A percentile compares a stretch with the other conserved stretches of the same genome.
These are phyloP conservation scores for Lasioglossum lativentre DNA, from an alignment of 2,888 invertebrate species.

Conservation along the genomic window DNA sequence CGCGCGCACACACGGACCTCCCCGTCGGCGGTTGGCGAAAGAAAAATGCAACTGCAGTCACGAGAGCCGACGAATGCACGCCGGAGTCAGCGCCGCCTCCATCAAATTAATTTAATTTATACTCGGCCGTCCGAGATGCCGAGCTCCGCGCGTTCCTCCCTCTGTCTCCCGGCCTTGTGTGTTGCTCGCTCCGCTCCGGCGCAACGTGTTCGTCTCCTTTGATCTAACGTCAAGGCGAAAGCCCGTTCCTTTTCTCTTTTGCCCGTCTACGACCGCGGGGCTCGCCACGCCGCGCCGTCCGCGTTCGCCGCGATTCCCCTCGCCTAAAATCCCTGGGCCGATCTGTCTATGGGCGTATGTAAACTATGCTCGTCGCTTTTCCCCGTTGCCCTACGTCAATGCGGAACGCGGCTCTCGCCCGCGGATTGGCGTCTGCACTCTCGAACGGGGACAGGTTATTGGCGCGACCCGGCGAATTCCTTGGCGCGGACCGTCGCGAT, in stretches of 20 bases:
- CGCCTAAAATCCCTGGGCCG: constrained; percentile 25
- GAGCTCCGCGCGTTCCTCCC: constrained; percentile 46
- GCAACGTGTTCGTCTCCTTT: constrained; percentile 36
- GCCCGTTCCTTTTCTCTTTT: constrained; percentile 28
- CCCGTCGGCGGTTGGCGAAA: constrained; percentile 7
- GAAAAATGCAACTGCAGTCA: not conserved
- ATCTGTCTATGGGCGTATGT: constrained; percentile 51
- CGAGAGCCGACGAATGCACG: constrained; percentile 29
- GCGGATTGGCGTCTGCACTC: constrained; percentile 49
- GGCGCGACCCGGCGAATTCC: constrained; percentile 75
- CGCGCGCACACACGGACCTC: not conserved
- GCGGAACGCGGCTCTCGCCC: constrained; percentile 50
- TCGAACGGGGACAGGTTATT: constrained; percentile 69
- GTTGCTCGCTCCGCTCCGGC: constrained; percentile 9
- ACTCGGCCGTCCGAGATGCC: constrained; percentile 78
- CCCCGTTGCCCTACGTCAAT: constrained; percentile 54
- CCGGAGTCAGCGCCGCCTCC: constrained; percentile 69
- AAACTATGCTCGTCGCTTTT: constrained; percentile 54
- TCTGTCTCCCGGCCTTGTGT: constrained; percentile 11
- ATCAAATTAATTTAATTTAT: constrained; percentile 84
- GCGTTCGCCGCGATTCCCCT: constrained; percentile 13
- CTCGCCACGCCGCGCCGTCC: no score
- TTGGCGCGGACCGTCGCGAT: constrained; percentile 67
- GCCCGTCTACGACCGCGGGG: constrained; percentile 25
- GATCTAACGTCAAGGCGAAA: constrained; percentile 37